Conservation (phyloP, 2,113 vertebrate genomes). For the Pseudorectes ferrugineus region DNA sequence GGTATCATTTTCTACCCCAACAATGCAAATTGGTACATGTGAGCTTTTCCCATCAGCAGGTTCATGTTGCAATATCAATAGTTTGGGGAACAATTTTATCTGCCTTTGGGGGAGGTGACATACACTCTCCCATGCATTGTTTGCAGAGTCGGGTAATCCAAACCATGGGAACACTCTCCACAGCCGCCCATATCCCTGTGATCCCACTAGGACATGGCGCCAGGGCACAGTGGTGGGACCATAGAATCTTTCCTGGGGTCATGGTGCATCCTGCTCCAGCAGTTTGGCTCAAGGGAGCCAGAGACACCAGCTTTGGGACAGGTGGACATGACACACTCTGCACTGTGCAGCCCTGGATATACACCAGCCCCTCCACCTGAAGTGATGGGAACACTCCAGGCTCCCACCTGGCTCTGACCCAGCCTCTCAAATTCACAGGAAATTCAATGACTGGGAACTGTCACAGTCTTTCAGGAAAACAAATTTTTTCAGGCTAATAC, state of each 20-base stretch:
- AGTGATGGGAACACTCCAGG: not conserved
- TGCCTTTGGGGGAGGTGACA: not conserved
- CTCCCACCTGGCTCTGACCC: not conserved
- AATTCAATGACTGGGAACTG: fast-evolving
- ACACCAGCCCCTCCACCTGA: not conserved
- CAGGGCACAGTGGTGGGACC: not conserved
- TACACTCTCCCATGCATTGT: fast-evolving
- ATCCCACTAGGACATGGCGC: fast-evolving
- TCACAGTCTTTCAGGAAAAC: not conserved
- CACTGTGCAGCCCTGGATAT: not conserved
- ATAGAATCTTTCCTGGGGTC: not conserved
- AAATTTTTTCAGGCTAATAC: not conserved
- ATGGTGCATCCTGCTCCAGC: not conserved
- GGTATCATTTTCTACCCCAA: not conserved
- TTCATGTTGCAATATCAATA: not conserved
- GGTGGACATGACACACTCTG: fast-evolving
- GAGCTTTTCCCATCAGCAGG: not conserved
- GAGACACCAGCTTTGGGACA: not conserved
- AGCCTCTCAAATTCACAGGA: not conserved
- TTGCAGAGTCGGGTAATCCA: not conserved
- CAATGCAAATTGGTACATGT: not conserved
- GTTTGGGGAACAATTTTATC: not conserved
- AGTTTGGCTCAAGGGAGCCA: not conserved
- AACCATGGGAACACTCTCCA: not conserved
- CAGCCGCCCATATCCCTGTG: fast-evolving